A percentile compares a stretch with the other conserved stretches of the same genome.
Evolutionary conservation across 37 sponge, comb jelly and placozoan genomes (phyloP).

Genomic region (Halichondria panicea): DNA sequence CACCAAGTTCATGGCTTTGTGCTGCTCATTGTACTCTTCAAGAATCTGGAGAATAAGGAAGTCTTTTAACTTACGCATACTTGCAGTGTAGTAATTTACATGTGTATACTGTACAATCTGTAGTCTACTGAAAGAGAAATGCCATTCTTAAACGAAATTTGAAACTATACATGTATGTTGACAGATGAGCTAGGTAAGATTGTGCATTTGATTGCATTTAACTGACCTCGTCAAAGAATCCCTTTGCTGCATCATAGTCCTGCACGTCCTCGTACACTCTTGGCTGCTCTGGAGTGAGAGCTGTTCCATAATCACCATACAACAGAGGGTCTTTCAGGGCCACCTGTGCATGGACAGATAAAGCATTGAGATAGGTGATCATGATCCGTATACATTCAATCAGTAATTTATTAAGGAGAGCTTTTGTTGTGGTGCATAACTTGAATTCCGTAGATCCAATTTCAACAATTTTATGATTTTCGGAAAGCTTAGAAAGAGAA

Average conservation of each 20-base stretch:
- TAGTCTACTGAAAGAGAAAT: no score
- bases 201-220: neutral
- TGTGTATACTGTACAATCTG: no score
- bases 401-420: no score
- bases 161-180: neutral
- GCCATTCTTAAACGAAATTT: no score
- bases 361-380: no score
- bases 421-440: no score
- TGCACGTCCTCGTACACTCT: constrained; percentile 94
- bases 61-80: neutral
- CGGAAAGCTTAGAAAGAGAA: no score
- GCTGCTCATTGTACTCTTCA: constrained; percentile 91
- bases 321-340: constrained; percentile 86
- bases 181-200: neutral
- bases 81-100: neutral
- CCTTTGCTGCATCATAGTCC: constrained; percentile 90
- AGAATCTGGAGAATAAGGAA: constrained; percentile 65
- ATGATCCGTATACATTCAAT: no score
- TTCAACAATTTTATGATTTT: no score
- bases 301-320: constrained; percentile 94
- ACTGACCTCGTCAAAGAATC: constrained; percentile 85
- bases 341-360: neutral
- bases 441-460: no score
- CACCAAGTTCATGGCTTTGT: constrained; percentile 94
- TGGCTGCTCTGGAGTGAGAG: constrained; percentile 85